Evolutionary conservation across 2,888 invertebrate genomes (phyloP).

Genomic region (Macrosiphum euphorbiae): DNA sequence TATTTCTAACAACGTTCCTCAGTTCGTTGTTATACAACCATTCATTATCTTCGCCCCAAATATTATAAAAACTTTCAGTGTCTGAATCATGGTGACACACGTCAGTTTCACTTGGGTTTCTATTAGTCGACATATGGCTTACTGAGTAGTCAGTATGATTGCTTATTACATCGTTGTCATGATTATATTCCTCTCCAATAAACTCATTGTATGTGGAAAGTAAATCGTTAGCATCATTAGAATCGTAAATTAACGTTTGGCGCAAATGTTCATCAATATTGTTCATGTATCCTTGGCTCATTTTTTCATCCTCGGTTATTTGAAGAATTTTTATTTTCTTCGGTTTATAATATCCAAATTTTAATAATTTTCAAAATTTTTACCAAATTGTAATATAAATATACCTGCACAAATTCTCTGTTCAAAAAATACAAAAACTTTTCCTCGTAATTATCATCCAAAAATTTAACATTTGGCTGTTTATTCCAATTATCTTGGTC

Average conservation of each 20-base stretch:
- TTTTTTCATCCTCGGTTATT: conserved; percentile 26
- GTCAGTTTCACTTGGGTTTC: background rate
- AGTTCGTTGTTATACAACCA: conserved; percentile 27
- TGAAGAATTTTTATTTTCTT: conserved; percentile 51
- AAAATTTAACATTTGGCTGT: background rate
- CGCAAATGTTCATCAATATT: background rate
- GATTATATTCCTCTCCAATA: background rate
- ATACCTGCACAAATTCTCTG: conserved; percentile 44
- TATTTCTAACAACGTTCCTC: conserved; percentile 46
- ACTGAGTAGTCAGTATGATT: background rate
- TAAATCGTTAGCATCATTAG: no score
- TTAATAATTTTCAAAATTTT: background rate
- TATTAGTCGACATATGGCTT: background rate
- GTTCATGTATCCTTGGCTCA: background rate
- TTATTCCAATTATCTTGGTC: background rate
- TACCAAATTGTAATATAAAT: background rate
- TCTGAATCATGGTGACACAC: conserved; percentile 28
- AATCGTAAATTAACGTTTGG: background rate
- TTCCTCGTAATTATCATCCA: conserved; percentile 29
- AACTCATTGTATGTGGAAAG: background rate
- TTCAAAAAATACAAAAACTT: conserved; percentile 13
- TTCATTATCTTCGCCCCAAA: conserved; percentile 38
- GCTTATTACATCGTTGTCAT: background rate
- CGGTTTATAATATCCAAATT: background rate
- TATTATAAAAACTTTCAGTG: conserved; percentile 55